Base-by-base conservation (phyloP, 2,797 vertebrate species). In the Lindbergichthys nudifrons region DNA sequence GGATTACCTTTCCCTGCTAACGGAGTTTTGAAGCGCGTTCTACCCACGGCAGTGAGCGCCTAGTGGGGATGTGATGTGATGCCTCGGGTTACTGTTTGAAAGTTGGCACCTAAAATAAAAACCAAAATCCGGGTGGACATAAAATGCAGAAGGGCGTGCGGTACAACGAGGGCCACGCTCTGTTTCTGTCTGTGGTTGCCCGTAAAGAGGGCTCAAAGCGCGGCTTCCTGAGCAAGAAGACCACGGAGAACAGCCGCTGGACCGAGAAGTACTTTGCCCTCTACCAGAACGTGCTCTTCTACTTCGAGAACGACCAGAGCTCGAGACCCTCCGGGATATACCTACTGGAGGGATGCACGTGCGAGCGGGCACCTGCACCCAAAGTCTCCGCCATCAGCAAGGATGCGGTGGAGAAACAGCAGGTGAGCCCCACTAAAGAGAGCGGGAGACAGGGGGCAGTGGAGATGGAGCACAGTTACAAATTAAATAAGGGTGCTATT, bases 131-230 rank as follows among this genome's bases (percentile, higher is more conserved):
- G 13, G 47, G 62, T 50, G 56, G 10, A 53, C n/a, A 3, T 32
- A 94, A 88, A 72, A 97, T 97, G 97, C 97, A 97, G 96, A 97
- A 96, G 88, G 96, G 95, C 87, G 95, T 98, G 92, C 96, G 97
- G 51, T 96, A 97, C 87, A 98, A 97, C 73, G 97, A 98, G 91
- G 97, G 96, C 76, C 97, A 98, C 92, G 95, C 96, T 60, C 94
- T 96, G 69, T 92, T 96, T 89, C 95, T 98, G 95, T 96, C 96
- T 57, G 93, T 95, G 89, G 92, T 96, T 36, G 96, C 96, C 75
- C 96, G 96, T 67, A 96, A 96, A 90, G 97, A 97, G 77, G 97
- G 96, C 57, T 91, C 94, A 73, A 95, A 95, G 80, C 95, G 94
- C 65, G 97, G 97, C 65, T 93, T 93, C 89, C 93, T 98, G 92